Base-by-base conservation (phyloP, 2,888 invertebrate genomes). In the Agrochola lota region DNA sequence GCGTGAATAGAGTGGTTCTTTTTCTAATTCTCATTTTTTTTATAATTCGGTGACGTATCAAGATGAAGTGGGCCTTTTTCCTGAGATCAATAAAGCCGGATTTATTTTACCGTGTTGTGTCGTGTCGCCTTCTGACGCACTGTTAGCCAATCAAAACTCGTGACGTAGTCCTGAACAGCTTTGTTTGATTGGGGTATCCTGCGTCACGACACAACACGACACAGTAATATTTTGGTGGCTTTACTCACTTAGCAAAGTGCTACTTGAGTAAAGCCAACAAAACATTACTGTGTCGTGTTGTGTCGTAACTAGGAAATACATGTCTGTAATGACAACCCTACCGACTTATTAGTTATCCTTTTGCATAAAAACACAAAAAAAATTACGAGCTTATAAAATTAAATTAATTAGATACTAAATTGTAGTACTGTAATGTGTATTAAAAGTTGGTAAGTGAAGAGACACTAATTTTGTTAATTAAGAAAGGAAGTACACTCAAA, bases 401-500 rank as follows among this genome's bases (percentile, higher is more conserved):
- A 63, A 63, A 30, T 63, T 23, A 9, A 40, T 40, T 11, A 15
- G 15, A 49, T 49, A 52, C 35, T 40, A 6, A 64, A 64, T 26
- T 63, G 2, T 7, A 15, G 30, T 55, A 57, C 8, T 46, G 9
- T 7, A 17, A 57, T 17, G 2, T n/a, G 3, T 35, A 12, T 20
- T 6, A 55, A 49, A 71, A 68, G 55, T 23, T 7, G 7, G 55
- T 15, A 11, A 17, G 5, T 57, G 46, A 57, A 4, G 15, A 35
- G 26, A n/a, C 6, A 35, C 12, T 15, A 23, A 23, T 43, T 81
- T 52, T 23, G 11, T 35, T 26, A 43, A 40, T 46, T 67, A 12
- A 11, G 8, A 46, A 59, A 81, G 30, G 15, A 68, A 64, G 35
- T 49, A 66, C 59, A 60, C 35, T 59, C 46, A 17, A 60, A 83